Base-by-base conservation (phyloP, 2,797 vertebrate genomes). In the Mormyrops attenuatus region DNA sequence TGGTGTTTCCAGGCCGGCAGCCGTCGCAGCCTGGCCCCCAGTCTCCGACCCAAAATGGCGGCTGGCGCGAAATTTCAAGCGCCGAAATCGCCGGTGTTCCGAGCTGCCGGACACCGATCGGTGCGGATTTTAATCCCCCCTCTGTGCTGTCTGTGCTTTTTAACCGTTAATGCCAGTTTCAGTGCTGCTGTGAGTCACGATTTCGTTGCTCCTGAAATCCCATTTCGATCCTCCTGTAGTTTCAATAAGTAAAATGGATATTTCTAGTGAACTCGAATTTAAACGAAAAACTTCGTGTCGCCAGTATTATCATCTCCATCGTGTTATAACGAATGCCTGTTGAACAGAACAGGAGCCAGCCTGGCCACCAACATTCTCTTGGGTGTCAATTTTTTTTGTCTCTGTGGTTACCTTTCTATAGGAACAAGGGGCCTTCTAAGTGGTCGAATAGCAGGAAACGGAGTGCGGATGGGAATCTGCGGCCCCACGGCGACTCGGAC, bases 401-500 rank as follows among this genome's bases (percentile, higher is more conserved):
- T 55, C 5, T 26, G 0, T 1, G 20, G 15, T 60, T 11, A 8
- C 34, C 17, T 63, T 47, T 2, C 1, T 87, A 20, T 38, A 94
- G 93, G 89, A 94, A 90, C 88, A 92, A 91, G 89, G 90, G 93
- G 0, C 91, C 94, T 0, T 91, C 94, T 5, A 93, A 95, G 17
- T 96, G 96, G 96, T 94, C 94, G 15, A 94, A 96, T 0, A 95
- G 96, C 41, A 94, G 97, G 88, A 97, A 97, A 13, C 96, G 97
- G 8, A 93, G 94, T 0, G 95, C 95, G 0, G 96, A 97, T 85
- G 96, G 96, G 0, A 95, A 88, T 87, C 92, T 95, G 89, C 92
- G 96, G 7, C 91, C 89, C 30, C 91, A 89, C 0, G 89, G 90
- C 0, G 94, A 95, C 0, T 2, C 90, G 0, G 93, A 93, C 0